These are phyloP conservation scores for Lordiphosa collinella DNA, from an alignment of 1,140 invertebrate species.

Conservation along the genomic window DNA sequence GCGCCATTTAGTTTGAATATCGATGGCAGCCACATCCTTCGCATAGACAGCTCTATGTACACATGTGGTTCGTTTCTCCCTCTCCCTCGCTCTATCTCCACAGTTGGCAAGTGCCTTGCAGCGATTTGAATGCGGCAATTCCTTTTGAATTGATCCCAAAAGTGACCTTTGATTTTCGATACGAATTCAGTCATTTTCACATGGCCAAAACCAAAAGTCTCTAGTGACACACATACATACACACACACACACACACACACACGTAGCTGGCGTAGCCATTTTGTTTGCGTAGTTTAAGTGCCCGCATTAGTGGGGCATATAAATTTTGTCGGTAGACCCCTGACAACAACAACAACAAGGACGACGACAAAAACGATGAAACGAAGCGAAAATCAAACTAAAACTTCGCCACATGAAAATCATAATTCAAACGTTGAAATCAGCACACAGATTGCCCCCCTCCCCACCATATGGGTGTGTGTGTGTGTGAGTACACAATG, in stretches of 20 bases:
- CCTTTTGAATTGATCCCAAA: conserved; percentile 78
- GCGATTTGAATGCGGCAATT: conserved; percentile 78
- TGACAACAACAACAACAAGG: conserved; percentile 18
- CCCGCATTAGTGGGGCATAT: conserved; percentile 74
- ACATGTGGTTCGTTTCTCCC: conserved; percentile 9
- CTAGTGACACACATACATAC: conserved; percentile 51
- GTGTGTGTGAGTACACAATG: conserved; percentile 55
- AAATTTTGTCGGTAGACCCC: conserved; percentile 64
- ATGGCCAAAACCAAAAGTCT: conserved; percentile 68
- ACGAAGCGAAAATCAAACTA: conserved; percentile 71
- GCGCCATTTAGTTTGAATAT: conserved; percentile 77
- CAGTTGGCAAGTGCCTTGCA: conserved; percentile 61
- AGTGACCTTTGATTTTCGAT: conserved; percentile 77
- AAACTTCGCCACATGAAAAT: conserved; percentile 72
- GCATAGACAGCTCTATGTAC: conserved; percentile 12
- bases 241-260: background rate
- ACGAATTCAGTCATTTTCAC: conserved; percentile 74
- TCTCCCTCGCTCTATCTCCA: background rate
- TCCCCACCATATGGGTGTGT: conserved; percentile 15
- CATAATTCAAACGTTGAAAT: conserved; percentile 73
- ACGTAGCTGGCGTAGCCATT: conserved; percentile 42
- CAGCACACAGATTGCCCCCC: conserved; percentile 59
- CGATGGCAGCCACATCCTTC: conserved; percentile 53
- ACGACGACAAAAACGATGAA: conserved; percentile 62
- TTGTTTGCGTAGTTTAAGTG: conserved; percentile 75